These are phyloP conservation scores for Epizoanthus stellaris DNA, from an alignment of 92 coral and sea anemone species.

Conservation along the genomic window DNA sequence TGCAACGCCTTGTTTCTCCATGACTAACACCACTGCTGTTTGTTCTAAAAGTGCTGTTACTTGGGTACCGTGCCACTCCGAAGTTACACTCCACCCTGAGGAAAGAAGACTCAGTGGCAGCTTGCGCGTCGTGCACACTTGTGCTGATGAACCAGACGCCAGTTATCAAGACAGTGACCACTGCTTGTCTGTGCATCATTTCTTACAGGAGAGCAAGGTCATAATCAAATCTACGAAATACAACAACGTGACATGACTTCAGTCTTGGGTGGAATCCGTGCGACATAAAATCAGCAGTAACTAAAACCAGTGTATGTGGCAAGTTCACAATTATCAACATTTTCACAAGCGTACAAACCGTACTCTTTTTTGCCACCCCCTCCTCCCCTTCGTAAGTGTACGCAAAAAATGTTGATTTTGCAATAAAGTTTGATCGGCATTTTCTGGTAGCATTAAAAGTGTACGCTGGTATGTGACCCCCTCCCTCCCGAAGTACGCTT, in stretches of 20 bases:
- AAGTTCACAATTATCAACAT: too few relatives aligned
- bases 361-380: too few relatives aligned
- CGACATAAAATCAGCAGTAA: too few relatives aligned
- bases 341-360: too few relatives aligned
- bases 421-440: too few relatives aligned
- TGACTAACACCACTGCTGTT: conserved; percentile 56
- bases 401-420: too few relatives aligned
- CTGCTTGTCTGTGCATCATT: not conserved
- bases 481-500: too few relatives aligned
- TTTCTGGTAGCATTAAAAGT: too few relatives aligned
- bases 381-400: too few relatives aligned
- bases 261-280: too few relatives aligned
- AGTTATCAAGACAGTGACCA: not conserved
- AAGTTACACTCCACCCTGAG: conserved; percentile 69
- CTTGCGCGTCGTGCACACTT: not conserved
- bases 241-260: not conserved
- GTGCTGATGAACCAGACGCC: not conserved
- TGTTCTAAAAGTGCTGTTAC: conserved; percentile 20
- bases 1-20: conserved; percentile 63
- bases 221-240: not conserved
- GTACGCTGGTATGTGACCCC: too few relatives aligned
- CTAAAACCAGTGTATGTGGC: too few relatives aligned
- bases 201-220: not conserved
- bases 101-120: conserved; percentile 9
- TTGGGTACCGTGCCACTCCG: conserved; percentile 36